Percentiles rank a stretch among this genome's conserved stretches.
Evolutionary conservation across 2,888 invertebrate species (phyloP).

Genomic region (Ryuthela nishihirai): DNA sequence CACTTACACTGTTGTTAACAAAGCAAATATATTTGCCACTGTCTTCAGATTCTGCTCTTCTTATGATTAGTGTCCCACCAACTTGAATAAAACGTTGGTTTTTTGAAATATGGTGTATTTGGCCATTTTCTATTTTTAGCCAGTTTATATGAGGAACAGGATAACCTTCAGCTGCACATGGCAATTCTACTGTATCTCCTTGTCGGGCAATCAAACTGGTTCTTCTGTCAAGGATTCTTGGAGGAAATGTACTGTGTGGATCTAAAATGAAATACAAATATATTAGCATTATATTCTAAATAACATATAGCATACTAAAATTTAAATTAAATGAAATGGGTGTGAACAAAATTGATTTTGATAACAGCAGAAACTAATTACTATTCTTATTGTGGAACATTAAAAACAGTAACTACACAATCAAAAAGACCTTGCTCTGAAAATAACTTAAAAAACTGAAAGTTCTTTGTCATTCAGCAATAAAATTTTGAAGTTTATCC

Average conservation of each 20-base stretch:
- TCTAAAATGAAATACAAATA: conserved; percentile 12
- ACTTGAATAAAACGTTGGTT: conserved; percentile 42
- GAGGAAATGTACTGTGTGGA: conserved; percentile 40
- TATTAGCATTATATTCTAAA: neutral
- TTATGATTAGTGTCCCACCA: conserved; percentile 50
- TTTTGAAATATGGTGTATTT: conserved; percentile 13
- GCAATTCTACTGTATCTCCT: conserved; percentile 57
- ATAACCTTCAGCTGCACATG: conserved; percentile 67
- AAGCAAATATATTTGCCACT: conserved; percentile 51
- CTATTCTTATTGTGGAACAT: too few species aligned
- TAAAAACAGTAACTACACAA: too few species aligned
- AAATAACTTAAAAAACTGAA: too few species aligned
- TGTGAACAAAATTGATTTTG: too few species aligned
- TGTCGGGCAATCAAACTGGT: conserved; percentile 22
- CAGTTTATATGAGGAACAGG: conserved; percentile 70
- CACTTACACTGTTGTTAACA: conserved; percentile 49
- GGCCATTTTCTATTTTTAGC: conserved; percentile 28
- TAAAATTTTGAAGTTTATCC: too few species aligned
- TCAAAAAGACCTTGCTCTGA: too few species aligned
- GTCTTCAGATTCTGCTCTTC: conserved; percentile 45
- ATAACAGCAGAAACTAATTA: too few species aligned
- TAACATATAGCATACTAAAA: neutral
- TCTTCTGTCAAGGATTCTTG: conserved; percentile 37
- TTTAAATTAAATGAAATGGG: too few species aligned
- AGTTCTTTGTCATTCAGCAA: too few species aligned